Percentiles rank a stretch among this genome's conserved stretches.
Conservation (phyloP, 2,888 invertebrate genomes). For the Cyrtodaria siliqua region DNA sequence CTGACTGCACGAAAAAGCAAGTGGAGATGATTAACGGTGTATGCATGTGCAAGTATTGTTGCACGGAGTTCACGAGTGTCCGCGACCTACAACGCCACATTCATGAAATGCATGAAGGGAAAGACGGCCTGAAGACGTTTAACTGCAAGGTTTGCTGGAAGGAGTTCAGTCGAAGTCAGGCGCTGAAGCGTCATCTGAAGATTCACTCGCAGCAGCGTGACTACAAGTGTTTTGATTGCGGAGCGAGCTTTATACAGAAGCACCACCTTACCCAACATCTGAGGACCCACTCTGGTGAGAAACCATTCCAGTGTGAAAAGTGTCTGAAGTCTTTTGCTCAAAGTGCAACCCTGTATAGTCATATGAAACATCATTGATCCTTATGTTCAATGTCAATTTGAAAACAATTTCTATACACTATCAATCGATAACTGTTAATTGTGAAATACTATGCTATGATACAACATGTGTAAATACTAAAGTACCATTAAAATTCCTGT, state of each 20-base stretch:
- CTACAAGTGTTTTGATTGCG: conserved; percentile 42
- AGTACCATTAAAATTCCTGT: too few species aligned
- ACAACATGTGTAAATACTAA: too few species aligned
- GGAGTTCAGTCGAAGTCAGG: conserved; percentile 22
- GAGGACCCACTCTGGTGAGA: conserved; percentile 52
- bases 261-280: conserved; percentile 55
- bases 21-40: conserved; percentile 14
- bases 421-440: too few species aligned
- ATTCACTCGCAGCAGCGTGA: conserved; percentile 46
- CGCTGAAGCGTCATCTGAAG: conserved; percentile 45
- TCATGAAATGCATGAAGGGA: conserved; percentile 23
- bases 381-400: too few species aligned
- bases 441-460: too few species aligned
- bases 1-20: conserved; percentile 25
- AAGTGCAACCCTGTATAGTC: conserved; percentile 59
- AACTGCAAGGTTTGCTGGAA: conserved; percentile 46
- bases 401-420: too few species aligned
- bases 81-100: conserved; percentile 25
- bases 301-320: conserved; percentile 42
- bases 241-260: conserved; percentile 50
- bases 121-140: conserved; percentile 1
- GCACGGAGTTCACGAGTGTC: conserved; percentile 9
- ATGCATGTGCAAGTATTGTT: conserved; percentile 36
- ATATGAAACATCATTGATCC: conserved; percentile 57
- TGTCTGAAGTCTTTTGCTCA: conserved; percentile 53